These are phyloP conservation scores for Polyploca ridens DNA, from an alignment of 2,888 invertebrate genomes.

Conservation along the genomic window DNA sequence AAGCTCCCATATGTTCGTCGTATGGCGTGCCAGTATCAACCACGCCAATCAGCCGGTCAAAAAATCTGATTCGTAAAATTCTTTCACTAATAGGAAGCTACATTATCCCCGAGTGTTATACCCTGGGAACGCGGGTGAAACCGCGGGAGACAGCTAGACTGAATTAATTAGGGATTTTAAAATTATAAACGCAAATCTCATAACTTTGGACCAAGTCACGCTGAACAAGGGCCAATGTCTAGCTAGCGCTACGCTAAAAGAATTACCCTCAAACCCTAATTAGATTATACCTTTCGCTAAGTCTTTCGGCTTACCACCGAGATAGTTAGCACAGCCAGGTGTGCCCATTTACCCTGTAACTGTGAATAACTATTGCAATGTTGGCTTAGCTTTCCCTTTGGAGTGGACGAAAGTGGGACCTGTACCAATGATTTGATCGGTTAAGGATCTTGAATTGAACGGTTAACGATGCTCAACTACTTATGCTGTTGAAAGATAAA, in stretches of 20 bases:
- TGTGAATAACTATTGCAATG: background rate
- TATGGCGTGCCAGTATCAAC: too few species aligned
- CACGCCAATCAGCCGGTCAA: too few species aligned
- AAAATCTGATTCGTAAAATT: too few species aligned
- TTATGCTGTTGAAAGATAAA: background rate
- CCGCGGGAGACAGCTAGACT: too few species aligned
- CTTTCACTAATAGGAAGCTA: too few species aligned
- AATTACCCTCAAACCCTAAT: slow-evolving; percentile 57
- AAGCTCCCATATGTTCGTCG: too few species aligned
- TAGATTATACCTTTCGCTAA: slow-evolving; percentile 57
- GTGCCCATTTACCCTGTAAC: slow-evolving; percentile 1
- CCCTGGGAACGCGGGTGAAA: too few species aligned
- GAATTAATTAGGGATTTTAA: background rate
- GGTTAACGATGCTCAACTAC: background rate
- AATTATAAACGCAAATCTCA: slow-evolving; percentile 10
- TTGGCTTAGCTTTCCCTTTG: slow-evolving; percentile 2
- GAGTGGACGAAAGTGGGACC: background rate
- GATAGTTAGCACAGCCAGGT: slow-evolving; percentile 28
- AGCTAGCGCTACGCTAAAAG: slow-evolving; percentile 48
- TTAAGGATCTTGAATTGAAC: background rate
- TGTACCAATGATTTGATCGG: background rate
- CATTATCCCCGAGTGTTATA: too few species aligned
- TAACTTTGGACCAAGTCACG: slow-evolving; percentile 18
- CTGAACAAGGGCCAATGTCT: slow-evolving; percentile 46
- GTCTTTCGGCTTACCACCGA: slow-evolving; percentile 31